A percentile compares a stretch with the other conserved stretches of the same genome.
These are phyloP conservation scores for Trematomus bernacchii DNA, from an alignment of 2,797 vertebrate genomes.

Conservation along the genomic window DNA sequence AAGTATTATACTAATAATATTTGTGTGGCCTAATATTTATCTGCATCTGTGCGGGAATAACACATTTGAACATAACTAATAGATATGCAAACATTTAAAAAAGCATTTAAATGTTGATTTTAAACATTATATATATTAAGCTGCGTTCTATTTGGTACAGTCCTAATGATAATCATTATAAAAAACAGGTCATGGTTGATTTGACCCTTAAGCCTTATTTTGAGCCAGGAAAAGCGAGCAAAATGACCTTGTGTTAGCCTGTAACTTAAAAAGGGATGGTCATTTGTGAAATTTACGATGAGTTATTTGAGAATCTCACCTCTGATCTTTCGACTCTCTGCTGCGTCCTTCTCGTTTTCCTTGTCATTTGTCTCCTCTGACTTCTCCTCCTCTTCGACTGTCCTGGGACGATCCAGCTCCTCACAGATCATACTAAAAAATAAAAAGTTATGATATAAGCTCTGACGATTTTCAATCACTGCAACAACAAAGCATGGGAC, in stretches of 20 bases:
- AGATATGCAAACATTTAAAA: too few relatives aligned
- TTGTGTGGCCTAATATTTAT: too few relatives aligned
- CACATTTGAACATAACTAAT: too few relatives aligned
- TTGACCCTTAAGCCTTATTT: not conserved
- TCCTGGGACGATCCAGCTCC: constrained; percentile 87
- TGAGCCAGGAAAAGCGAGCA: not conserved
- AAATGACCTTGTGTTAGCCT: not conserved
- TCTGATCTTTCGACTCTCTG: constrained; percentile 84
- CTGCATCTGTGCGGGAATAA: too few relatives aligned
- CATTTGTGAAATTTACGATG: not conserved
- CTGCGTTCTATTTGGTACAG: too few relatives aligned
- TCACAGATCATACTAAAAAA: constrained; percentile 86
- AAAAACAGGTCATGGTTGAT: not conserved
- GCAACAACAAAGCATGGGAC: not conserved
- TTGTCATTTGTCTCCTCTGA: constrained; percentile 70
- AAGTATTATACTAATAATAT: too few relatives aligned
- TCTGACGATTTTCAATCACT: not conserved
- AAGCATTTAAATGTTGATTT: too few relatives aligned
- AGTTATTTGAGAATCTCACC: constrained; percentile 75
- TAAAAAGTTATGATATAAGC: constrained; percentile 4
- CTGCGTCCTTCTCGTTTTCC: constrained; percentile 79
- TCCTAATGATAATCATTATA: not conserved
- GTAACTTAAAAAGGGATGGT: not conserved
- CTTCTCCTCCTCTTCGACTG: constrained; percentile 75
- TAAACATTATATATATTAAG: too few relatives aligned